Conservation (phyloP, 2,113 vertebrate genomes). For the Aix galericulata region DNA sequence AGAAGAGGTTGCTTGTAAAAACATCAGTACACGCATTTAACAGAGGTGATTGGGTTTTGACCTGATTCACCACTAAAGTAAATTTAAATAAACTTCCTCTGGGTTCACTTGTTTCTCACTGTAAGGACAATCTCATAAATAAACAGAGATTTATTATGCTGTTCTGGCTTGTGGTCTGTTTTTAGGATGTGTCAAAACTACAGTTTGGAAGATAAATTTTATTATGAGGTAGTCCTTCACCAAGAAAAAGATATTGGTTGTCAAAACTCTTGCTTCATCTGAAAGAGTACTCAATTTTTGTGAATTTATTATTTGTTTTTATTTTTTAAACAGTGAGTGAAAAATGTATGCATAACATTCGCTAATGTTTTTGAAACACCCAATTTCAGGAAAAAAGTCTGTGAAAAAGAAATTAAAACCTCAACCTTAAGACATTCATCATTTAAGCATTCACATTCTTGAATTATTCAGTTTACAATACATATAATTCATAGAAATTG, state of each 20-base stretch:
- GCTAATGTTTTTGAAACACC: background rate
- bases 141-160: background rate
- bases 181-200: background rate
- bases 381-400: background rate
- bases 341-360: background rate
- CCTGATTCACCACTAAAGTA: background rate
- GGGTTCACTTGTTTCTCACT: constrained; percentile 23
- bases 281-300: background rate
- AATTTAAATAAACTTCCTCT: constrained; percentile 33
- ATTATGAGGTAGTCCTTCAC: background rate
- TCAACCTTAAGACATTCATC: background rate
- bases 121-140: constrained; percentile 13
- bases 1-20: background rate
- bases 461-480: background rate
- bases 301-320: too few species aligned
- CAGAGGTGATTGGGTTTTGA: background rate
- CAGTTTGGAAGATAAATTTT: background rate
- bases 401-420: background rate
- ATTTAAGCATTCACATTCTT: background rate
- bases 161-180: background rate
- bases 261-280: background rate
- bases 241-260: background rate
- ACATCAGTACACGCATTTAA: background rate
- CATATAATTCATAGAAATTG: background rate
- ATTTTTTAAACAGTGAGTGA: background rate